Evolutionary conservation across 2,888 invertebrate genomes (phyloP).

Genomic region (Timema podura): DNA sequence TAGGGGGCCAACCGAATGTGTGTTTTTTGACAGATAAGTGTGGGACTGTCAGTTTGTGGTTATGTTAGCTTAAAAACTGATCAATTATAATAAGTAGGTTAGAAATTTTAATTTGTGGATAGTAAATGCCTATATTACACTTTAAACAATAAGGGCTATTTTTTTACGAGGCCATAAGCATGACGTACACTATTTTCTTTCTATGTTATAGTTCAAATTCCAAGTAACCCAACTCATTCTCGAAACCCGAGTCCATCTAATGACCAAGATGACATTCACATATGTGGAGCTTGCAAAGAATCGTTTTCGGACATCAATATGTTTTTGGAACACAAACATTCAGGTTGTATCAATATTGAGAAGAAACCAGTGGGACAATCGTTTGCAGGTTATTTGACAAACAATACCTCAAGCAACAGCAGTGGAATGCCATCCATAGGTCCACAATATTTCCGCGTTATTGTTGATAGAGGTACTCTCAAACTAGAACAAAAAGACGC

Average conservation of each 20-base stretch:
- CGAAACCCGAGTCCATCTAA: no score
- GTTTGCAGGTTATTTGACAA: conserved; percentile 18
- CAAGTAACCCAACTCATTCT: no score
- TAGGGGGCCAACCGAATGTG: conserved; percentile 23
- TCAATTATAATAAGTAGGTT: no score
- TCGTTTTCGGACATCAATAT: conserved; percentile 33
- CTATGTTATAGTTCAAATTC: no score
- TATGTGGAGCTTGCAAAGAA: conserved; percentile 36
- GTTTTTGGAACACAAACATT: conserved; percentile 35
- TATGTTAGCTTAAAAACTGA: no score
- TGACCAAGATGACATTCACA: conserved; percentile 33
- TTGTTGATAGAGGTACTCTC: conserved; percentile 13
- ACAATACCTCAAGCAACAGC: conserved; percentile 3
- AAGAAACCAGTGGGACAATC: conserved; percentile 10
- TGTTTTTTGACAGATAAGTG: background rate
- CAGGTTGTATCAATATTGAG: conserved; percentile 13
- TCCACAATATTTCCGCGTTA: conserved; percentile 22
- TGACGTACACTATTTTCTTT: no score
- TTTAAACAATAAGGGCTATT: no score
- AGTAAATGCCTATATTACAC: no score
- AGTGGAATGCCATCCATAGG: background rate
- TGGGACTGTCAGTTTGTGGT: no score
- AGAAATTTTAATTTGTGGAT: no score
- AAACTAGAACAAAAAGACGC: no score
- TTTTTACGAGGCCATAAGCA: no score